Percentiles rank a stretch among this genome's conserved stretches.
Conservation (phyloP, 2,797 vertebrate species). For the Passerculus sandwichensis region DNA sequence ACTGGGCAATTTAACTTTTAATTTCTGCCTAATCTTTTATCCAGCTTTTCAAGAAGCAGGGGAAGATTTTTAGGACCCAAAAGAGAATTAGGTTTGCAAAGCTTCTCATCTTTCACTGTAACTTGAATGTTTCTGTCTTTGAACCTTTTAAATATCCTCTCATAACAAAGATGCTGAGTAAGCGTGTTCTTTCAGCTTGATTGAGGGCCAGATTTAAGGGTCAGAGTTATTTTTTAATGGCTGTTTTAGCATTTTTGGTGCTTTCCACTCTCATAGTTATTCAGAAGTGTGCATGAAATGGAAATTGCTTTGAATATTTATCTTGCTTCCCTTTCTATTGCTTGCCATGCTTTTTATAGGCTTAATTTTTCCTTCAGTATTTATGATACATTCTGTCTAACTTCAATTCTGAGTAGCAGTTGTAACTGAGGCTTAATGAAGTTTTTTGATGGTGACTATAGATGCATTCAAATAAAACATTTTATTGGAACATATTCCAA, state of each 20-base stretch:
- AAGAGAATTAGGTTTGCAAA: conserved; percentile 30
- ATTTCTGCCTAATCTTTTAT: background rate
- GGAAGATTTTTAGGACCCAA: background rate
- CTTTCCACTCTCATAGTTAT: conserved; percentile 14
- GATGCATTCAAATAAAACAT: conserved; percentile 19
- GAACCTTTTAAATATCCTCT: conserved; percentile 30
- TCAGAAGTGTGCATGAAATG: conserved; percentile 18
- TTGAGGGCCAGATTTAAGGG: conserved; percentile 33
- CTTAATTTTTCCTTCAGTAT: conserved; percentile 45
- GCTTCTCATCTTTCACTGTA: conserved; percentile 6
- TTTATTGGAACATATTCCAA: conserved; percentile 17
- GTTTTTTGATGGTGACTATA: conserved; percentile 27
- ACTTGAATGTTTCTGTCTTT: conserved; percentile 10
- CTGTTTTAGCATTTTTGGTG: conserved; percentile 33
- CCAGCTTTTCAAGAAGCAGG: background rate
- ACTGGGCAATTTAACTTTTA: background rate
- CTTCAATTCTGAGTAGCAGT: conserved; percentile 11
- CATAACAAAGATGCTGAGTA: conserved; percentile 30
- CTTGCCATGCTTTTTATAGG: conserved; percentile 37
- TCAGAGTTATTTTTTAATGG: conserved; percentile 40
- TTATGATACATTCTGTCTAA: conserved; percentile 15
- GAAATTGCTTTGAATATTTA: conserved; percentile 59
- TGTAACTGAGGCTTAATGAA: conserved; percentile 32
- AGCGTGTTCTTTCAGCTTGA: conserved; percentile 6
- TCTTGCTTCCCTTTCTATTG: conserved; percentile 31